Percentiles rank a stretch among this genome's conserved stretches.
phyloP scores from a whole-genome alignment of 2,888 invertebrate genomes.

The Ectobius pallidus region DNA sequence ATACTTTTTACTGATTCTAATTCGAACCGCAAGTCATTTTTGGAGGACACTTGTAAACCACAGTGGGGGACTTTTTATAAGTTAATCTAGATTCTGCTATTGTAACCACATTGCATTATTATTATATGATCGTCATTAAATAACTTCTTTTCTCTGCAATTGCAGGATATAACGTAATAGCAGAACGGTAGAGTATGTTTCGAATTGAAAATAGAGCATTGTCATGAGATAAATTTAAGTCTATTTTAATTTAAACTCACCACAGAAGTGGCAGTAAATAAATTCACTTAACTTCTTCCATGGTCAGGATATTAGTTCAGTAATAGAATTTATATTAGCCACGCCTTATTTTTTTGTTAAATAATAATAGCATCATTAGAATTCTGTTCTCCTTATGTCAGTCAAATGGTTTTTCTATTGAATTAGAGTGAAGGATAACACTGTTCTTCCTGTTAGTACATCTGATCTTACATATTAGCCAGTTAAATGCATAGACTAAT shows the following conservation, averaged over 20 bases:
- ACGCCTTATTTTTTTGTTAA: no score
- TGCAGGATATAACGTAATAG: no score
- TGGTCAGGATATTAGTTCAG: not conserved
- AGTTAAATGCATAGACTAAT: no score
- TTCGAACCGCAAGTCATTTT: not conserved
- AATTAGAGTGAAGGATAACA: no score
- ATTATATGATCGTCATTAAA: not conserved
- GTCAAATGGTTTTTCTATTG: no score
- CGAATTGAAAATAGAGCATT: not conserved
- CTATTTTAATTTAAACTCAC: not conserved
- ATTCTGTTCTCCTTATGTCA: no score
- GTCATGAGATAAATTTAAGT: not conserved
- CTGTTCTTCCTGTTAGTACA: no score
- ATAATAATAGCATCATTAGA: no score
- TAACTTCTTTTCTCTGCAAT: no score
- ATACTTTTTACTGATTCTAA: not conserved
- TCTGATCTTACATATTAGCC: no score
- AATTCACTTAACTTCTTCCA: not conserved
- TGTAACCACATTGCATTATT: not conserved
- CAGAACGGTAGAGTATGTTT: not conserved
- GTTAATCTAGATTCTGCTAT: not conserved
- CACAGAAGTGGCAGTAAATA: not conserved
- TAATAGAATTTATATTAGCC: not conserved
- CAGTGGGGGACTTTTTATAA: not conserved
- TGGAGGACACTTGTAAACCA: slow-evolving; percentile 1